Percentiles rank a stretch among this genome's conserved stretches.
phyloP scores from a whole-genome alignment of 2,113 vertebrate species.

The Phaethornis superciliosus region DNA sequence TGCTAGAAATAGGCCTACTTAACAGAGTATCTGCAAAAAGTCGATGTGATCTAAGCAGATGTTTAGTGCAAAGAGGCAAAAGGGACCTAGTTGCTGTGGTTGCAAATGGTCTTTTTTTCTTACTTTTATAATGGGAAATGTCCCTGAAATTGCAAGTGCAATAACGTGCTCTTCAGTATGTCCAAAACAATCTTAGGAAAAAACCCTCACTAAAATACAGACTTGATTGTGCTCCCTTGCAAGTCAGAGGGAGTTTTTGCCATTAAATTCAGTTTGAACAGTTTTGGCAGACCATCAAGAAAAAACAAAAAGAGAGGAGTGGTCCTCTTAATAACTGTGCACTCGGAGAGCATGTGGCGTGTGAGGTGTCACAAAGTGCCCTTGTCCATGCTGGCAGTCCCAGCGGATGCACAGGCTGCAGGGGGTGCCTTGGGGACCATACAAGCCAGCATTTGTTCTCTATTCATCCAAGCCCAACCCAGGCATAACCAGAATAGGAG shows the following conservation, averaged over 20 bases:
- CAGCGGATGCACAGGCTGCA: background rate
- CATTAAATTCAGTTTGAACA: background rate
- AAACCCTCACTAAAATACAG: fast-evolving
- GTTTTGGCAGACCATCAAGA: background rate
- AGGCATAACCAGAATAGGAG: background rate
- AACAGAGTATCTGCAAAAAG: background rate
- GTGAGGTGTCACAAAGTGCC: background rate
- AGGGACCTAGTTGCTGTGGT: background rate
- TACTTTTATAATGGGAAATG: background rate
- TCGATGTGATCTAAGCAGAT: background rate
- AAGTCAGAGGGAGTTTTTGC: background rate
- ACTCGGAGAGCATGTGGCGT: background rate
- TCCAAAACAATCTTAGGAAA: background rate
- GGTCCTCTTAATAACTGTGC: background rate
- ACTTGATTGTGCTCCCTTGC: background rate
- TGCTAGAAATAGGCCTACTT: background rate
- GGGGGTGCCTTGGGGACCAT: background rate
- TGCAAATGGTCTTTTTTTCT: background rate
- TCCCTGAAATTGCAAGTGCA: background rate
- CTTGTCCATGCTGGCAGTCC: background rate
- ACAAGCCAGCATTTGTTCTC: background rate
- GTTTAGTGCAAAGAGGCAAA: background rate
- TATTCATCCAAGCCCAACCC: background rate
- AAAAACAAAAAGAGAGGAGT: background rate
- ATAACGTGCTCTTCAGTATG: background rate